A percentile compares a stretch with the other conserved stretches of the same genome.
Evolutionary conservation across 2,888 invertebrate species (phyloP).

Genomic region (Leptinotarsa tumamoca): DNA sequence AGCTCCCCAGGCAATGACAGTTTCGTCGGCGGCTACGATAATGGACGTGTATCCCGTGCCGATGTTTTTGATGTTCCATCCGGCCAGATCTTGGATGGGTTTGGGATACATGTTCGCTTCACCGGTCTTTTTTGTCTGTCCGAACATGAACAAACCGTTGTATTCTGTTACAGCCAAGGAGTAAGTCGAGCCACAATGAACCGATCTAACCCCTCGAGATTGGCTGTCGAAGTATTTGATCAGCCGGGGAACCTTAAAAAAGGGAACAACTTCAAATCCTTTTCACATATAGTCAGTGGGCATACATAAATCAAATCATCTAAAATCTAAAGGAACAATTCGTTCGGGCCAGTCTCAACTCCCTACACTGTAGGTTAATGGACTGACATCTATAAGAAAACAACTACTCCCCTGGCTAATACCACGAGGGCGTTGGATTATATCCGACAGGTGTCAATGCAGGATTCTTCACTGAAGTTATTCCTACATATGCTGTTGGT

Average conservation of each 20-base stretch:
- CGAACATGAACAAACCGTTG: constrained; percentile 85
- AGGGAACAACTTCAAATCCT: neutral
- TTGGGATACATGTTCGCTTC: constrained; percentile 98
- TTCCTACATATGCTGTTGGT: too few relatives aligned
- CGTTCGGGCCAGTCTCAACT: too few relatives aligned
- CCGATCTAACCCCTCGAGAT: constrained; percentile 83
- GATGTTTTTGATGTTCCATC: constrained; percentile 90
- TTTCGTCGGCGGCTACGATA: constrained; percentile 90
- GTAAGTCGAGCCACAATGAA: constrained; percentile 88
- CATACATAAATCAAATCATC: too few relatives aligned
- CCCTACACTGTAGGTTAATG: too few relatives aligned
- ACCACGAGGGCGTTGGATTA: too few relatives aligned
- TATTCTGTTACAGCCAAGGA: constrained; percentile 86
- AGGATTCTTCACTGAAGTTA: too few relatives aligned
- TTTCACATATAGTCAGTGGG: too few relatives aligned
- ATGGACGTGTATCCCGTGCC: constrained; percentile 87
- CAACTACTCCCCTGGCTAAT: too few relatives aligned
- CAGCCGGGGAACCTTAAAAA: constrained; percentile 71
- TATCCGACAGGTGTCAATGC: too few relatives aligned
- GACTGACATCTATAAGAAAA: too few relatives aligned
- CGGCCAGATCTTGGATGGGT: constrained; percentile 91
- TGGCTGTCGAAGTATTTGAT: constrained; percentile 91
- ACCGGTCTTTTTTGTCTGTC: constrained; percentile 91
- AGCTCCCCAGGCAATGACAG: constrained; percentile 93
- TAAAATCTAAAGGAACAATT: too few relatives aligned